Evolutionary conservation across 1,140 invertebrate genomes (phyloP), one percentile per base, ranked within the genome.

Genomic region (Zaprionus gabonicus): DNA sequence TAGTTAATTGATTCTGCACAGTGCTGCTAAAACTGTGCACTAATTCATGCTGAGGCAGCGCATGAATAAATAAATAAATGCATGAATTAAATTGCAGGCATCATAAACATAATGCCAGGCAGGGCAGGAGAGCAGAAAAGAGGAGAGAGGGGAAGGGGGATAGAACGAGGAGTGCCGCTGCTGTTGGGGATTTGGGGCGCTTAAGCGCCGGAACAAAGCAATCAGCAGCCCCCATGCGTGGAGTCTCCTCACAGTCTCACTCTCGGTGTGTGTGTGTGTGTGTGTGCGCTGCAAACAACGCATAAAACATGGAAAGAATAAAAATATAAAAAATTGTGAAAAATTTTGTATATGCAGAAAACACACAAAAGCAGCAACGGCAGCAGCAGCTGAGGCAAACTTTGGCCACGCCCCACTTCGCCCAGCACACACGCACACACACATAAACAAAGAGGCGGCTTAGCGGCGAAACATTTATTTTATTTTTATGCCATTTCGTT

Each of bases 181-280:
- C 17, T 73, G 71, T 66, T 53, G 46, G 36, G 59, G 76, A 70
- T 69, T 66, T 70, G 75, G 67, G 69, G 65, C 73, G 77, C 72
- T 87, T 78, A 87, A 87, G 84, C 83, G 77, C 83, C 83, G 83
- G 84, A 87, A 87, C 83, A 87, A 83, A 80, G 84, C 83, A 87
- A 87, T 87, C 83, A 88, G 80, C 77, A 58, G 74, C 76, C 76
- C 64, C 67, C 76, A 80, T 75, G 79, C 74, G 83, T 82, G 80
- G 72, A 67, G 72, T 75, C 72, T 71, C 53, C 67, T 17, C 34
- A 38, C 36, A 13, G 12, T 15, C 36, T 38, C 36, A 4, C 36
- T 15, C 36, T 15, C 12, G 4, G 0, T 46, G 3, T 46, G 4
- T 44, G 38, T 41, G 38, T 41, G 38, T 23, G 15, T 49, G 46